These are phyloP conservation scores for Neodon shergylaensis DNA, from an alignment of 2,113 vertebrate species.

Conservation along the genomic window DNA sequence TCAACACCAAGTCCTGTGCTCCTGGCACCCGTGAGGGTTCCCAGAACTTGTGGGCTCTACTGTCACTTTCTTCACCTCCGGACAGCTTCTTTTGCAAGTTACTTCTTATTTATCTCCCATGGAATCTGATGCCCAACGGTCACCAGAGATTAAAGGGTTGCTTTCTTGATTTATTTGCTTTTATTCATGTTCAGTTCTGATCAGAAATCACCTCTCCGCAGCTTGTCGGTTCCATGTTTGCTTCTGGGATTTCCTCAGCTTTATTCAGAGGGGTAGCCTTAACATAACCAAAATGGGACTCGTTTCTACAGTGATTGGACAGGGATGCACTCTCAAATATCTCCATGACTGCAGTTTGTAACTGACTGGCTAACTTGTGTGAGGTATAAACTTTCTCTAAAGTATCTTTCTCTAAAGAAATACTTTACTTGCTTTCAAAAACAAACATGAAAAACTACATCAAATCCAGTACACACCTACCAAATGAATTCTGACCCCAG, in stretches of 20 bases:
- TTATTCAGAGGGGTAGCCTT: constrained; percentile 38
- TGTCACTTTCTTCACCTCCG: constrained; percentile 34
- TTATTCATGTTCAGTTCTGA: not conserved
- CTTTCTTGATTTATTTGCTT: constrained; percentile 24
- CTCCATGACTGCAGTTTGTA: constrained; percentile 48
- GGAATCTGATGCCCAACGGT: constrained; percentile 12
- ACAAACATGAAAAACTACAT: constrained; percentile 32
- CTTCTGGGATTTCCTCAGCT: constrained; percentile 35
- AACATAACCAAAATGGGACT: not conserved
- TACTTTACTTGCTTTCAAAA: not conserved
- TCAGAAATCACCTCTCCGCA: not conserved
- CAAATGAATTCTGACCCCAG: constrained; percentile 32
- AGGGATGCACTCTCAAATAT: constrained; percentile 53
- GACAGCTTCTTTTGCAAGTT: constrained; percentile 51
- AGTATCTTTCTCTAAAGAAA: not conserved
- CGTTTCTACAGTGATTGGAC: not conserved
- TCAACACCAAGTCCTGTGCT: constrained; percentile 58
- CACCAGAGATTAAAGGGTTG: constrained; percentile 18
- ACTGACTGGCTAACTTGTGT: not conserved
- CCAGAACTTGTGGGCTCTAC: constrained; percentile 8
- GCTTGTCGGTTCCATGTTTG: not conserved
- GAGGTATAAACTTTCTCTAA: not conserved
- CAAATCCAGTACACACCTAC: constrained; percentile 37
- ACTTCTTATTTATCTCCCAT: constrained; percentile 32
- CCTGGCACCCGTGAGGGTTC: not conserved